Evolutionary conservation across 2,113 vertebrate genomes (phyloP), one percentile per base, ranked within the genome.

Genomic region (Rhynchomys soricoides): DNA sequence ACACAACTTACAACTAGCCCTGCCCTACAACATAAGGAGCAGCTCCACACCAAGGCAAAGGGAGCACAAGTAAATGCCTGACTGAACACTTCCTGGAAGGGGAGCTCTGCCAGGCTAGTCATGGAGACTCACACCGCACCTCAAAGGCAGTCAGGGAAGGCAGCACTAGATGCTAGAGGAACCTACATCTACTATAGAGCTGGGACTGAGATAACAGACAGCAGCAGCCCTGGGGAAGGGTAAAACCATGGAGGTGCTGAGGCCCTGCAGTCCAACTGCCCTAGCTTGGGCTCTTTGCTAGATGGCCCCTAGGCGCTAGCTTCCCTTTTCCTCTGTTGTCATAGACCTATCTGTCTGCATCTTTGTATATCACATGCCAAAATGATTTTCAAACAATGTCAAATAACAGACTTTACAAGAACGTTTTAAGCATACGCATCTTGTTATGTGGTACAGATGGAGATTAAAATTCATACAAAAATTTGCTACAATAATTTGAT

Each of bases 161-260:
- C 1, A 37, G 43, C 50, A 31, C 29, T 26, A 62, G 74, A 43
- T 5, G 12, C 5, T 22, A 50, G 43, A 19, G 34, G 45, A 0
- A 6, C 16, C 66, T 16, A 34, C 66, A 16, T 68, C 16, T 0
- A 4, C 68, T 40, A 13, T 24, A 2, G 26, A 52, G 59, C 50
- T 6, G 66, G 45, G 66, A 40, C 0, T 24, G 15, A 37, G 9
- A 40, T 1, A 40, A 34, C 11, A 0, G 10, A 40, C 10, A 8
- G 22, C 2, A 6, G 19, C 52, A 19, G 83, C 1, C 26, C 11
- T 12, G 1, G 43, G 0, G 12, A 88, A 16, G 43, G 5, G 17
- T 3, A 26, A 74, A 5, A 31, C 34, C 19, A 37, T 3, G 8
- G 13, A 29, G 1, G 7, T 16, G 43, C 66, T n/a, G 16, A 5